These are phyloP conservation scores for Sesia apiformis DNA, from an alignment of 2,888 invertebrate species.

Conservation along the genomic window DNA sequence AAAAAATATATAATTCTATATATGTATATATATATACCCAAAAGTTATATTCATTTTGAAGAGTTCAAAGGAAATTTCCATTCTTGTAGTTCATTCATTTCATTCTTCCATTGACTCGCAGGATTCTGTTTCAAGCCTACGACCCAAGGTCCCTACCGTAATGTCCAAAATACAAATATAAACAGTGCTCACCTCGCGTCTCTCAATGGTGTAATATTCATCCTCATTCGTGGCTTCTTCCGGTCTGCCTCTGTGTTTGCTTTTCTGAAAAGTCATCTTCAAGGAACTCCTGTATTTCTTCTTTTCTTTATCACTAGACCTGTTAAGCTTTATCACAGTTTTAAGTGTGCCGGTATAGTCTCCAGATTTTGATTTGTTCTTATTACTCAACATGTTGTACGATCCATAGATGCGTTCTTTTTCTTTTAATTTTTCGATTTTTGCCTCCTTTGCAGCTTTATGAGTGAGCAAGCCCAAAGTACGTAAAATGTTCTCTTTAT, in stretches of 20 bases:
- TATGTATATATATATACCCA: not conserved
- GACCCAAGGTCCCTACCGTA: too few species aligned
- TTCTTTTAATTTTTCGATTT: conserved; percentile 71
- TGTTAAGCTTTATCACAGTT: conserved; percentile 86
- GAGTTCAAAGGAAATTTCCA: not conserved
- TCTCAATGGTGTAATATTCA: conserved; percentile 77
- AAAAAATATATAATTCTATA: not conserved
- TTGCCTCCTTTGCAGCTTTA: conserved; percentile 82
- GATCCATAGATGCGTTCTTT: conserved; percentile 47
- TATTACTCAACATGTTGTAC: conserved; percentile 30
- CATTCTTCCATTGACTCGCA: too few species aligned
- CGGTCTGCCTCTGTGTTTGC: conserved; percentile 74
- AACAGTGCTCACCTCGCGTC: conserved; percentile 61
- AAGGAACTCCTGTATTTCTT: conserved; percentile 81
- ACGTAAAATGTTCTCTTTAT: conserved; percentile 83
- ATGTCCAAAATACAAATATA: too few species aligned
- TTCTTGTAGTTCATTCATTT: not conserved
- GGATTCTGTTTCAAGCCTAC: too few species aligned
- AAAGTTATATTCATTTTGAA: not conserved
- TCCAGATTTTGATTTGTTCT: conserved; percentile 39
- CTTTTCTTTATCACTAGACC: conserved; percentile 62
- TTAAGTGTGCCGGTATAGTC: conserved; percentile 87
- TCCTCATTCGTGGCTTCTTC: conserved; percentile 44
- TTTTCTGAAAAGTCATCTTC: conserved; percentile 87
- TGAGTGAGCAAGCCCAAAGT: conserved; percentile 84